These are phyloP conservation scores for Leptopilina drosophilae DNA, from an alignment of 2,888 invertebrate species.

Conservation along the genomic window DNA sequence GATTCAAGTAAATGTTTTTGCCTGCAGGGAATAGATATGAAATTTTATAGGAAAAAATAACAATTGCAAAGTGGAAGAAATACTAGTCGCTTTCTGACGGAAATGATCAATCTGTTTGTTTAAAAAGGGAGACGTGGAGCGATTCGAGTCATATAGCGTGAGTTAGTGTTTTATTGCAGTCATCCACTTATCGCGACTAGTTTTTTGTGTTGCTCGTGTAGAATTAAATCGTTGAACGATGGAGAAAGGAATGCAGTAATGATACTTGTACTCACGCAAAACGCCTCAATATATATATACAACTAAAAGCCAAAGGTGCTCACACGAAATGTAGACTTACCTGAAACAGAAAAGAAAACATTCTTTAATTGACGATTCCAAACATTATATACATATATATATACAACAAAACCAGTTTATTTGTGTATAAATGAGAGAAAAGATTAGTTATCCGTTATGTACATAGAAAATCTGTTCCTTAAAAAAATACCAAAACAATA, in stretches of 20 bases:
- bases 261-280: constrained; percentile 37
- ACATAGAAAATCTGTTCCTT: neutral
- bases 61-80: neutral
- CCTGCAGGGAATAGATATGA: too few relatives aligned
- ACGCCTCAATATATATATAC: constrained; percentile 8
- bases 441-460: constrained; percentile 6
- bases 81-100: neutral
- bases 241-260: constrained; percentile 38
- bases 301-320: neutral
- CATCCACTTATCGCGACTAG: constrained; percentile 38
- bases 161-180: constrained; percentile 20
- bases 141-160: neutral
- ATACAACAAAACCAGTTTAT: neutral
- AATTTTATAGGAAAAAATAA: neutral
- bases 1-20: too few relatives aligned
- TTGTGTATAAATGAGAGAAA: neutral
- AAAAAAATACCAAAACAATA: neutral
- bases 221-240: constrained; percentile 36
- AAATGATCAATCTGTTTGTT: constrained; percentile 22
- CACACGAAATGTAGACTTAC: constrained; percentile 29
- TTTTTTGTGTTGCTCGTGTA: constrained; percentile 18
- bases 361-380: constrained; percentile 21
- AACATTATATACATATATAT: neutral
- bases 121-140: constrained; percentile 5
- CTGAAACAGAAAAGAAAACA: constrained; percentile 36